These are phyloP conservation scores for Chrysogorgia sp. DNA, from an alignment of 92 coral and sea anemone species.

Conservation along the genomic window DNA sequence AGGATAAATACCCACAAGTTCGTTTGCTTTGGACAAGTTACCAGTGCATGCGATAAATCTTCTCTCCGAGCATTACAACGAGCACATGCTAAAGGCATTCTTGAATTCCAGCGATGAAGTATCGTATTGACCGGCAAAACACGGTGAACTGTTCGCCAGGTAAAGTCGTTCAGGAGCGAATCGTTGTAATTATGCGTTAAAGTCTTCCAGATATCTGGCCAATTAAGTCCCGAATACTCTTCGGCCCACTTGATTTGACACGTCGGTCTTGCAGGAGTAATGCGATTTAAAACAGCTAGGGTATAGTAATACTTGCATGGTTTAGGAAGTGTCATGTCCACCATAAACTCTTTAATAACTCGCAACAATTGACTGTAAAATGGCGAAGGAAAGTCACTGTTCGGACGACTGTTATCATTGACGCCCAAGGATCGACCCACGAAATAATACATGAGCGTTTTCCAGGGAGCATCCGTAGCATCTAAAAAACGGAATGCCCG, in stretches of 20 bases:
- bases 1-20: no score
- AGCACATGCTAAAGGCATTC: no score
- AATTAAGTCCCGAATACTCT: neutral
- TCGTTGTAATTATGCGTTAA: slow-evolving; percentile 16
- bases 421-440: neutral
- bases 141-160: slow-evolving; percentile 50
- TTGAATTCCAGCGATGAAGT: no score
- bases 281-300: neutral
- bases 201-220: slow-evolving; percentile 26
- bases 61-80: no score
- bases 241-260: neutral
- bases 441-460: neutral
- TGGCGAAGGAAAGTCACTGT: neutral
- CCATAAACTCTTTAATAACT: neutral
- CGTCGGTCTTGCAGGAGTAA: neutral
- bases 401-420: neutral
- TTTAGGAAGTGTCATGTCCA: neutral
- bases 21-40: no score
- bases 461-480: neutral
- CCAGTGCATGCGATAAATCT: no score
- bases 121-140: neutral
- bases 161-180: neutral
- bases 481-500: no score
- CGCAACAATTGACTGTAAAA: neutral
- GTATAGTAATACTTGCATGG: neutral